Base-by-base conservation (phyloP, 2,888 invertebrate genomes). In the Caprella mutica region DNA sequence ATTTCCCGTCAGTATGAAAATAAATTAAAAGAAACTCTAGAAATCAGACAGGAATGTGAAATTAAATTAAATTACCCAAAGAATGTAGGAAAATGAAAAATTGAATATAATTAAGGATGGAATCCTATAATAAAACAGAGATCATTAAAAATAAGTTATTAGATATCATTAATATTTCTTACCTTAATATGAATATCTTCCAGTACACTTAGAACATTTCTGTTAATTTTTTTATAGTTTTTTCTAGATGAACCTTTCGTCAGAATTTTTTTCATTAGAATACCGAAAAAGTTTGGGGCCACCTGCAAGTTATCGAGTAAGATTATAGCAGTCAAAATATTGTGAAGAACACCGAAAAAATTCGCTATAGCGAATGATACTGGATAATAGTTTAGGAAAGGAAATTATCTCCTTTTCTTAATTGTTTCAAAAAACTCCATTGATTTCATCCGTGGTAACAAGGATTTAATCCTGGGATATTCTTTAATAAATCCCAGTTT, bases 271-370 rank as follows among this genome's bases (percentile, higher is more conserved):
- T 9, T 5, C 48, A 48, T 48, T 21, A 48, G n/a, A 19, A 14
- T 26, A 2, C 48, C 48, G 29, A 48, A 24, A 21, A 48, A 48
- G 21, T 48, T 48, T 6, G 48, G 48, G 6, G 48, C 48, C 29
- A 48, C 24, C 48, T 48, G 48, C n/a, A 44, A 14, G 8, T 33
- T 33, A n/a, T n/a, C n/a, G n/a, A n/a, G n/a, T 33, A 8, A 33
- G 33, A 33, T 14, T 12, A 33, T n/a, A n/a, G n/a, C n/a, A n/a
- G n/a, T n/a, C n/a, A n/a, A n/a, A n/a, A n/a, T n/a, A n/a, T n/a
- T n/a, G n/a, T n/a, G n/a, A n/a, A n/a, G n/a, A n/a, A n/a, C n/a
- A n/a, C n/a, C n/a, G n/a, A n/a, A n/a, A n/a, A n/a, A n/a, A n/a
- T n/a, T n/a, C n/a, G n/a, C n/a, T n/a, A n/a, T n/a, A n/a, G n/a